A percentile compares a stretch with the other conserved stretches of the same genome.
phyloP scores from a whole-genome alignment of 2,888 invertebrate species.

The Coleophora deauratella region DNA sequence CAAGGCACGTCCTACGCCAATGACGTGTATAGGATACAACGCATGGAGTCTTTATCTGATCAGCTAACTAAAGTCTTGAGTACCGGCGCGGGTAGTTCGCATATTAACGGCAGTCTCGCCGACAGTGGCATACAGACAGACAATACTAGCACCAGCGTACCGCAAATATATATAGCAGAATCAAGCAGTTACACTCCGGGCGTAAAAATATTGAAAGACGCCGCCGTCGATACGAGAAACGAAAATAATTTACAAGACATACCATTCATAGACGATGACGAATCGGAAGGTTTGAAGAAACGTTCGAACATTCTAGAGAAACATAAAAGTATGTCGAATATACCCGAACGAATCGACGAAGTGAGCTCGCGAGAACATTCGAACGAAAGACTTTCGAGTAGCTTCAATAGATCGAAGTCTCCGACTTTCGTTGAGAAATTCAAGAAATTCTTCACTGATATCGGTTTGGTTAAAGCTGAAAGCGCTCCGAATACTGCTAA shows the following conservation, averaged over 20 bases:
- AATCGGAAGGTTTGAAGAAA: slow-evolving; percentile 46
- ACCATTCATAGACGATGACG: slow-evolving; percentile 56
- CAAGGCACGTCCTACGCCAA: slow-evolving; percentile 53
- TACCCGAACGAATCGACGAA: slow-evolving; percentile 57
- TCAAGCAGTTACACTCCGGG: slow-evolving; percentile 23
- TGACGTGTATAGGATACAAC: slow-evolving; percentile 47
- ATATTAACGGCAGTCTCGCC: slow-evolving; percentile 63
- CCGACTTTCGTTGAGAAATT: slow-evolving; percentile 66
- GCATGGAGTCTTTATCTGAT: slow-evolving; percentile 57
- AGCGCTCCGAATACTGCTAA: slow-evolving; percentile 23
- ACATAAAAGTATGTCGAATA: slow-evolving; percentile 63
- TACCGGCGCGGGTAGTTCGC: slow-evolving; percentile 60
- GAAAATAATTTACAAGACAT: slow-evolving; percentile 65
- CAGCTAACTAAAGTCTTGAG: slow-evolving; percentile 61
- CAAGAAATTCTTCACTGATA: slow-evolving; percentile 60
- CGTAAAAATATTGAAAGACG: slow-evolving; percentile 51
- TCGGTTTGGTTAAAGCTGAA: slow-evolving; percentile 52
- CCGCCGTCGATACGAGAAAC: slow-evolving; percentile 61
- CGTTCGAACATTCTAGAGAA: slow-evolving; percentile 46
- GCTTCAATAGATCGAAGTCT: slow-evolving; percentile 57
- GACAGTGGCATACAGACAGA: slow-evolving; percentile 68
- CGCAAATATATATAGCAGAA: slow-evolving; percentile 55
- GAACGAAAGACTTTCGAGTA: slow-evolving; percentile 47
- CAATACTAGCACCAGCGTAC: slow-evolving; percentile 62
- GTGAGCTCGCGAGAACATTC: slow-evolving; percentile 42